phyloP scores from a whole-genome alignment of 2,797 vertebrate species.

The Prionace glauca region DNA sequence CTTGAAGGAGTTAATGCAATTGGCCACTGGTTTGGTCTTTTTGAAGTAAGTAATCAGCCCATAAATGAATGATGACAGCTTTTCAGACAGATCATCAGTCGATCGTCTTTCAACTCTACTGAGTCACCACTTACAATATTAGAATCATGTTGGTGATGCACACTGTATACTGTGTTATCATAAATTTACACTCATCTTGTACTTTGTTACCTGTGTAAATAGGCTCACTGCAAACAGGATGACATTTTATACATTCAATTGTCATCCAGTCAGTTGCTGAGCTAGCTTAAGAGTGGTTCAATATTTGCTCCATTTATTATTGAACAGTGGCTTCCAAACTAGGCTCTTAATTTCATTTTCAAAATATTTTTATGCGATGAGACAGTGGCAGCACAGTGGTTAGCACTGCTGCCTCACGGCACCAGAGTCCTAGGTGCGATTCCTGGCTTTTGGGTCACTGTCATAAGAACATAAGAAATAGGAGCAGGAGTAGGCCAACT shows the following conservation, averaged over 20 bases:
- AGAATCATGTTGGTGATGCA: background rate
- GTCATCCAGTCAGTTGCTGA: background rate
- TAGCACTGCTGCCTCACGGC: no score
- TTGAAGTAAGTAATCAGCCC: background rate
- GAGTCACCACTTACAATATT: background rate
- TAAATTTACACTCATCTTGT: background rate
- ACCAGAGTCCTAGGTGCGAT: no score
- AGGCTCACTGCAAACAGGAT: background rate
- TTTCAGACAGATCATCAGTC: background rate
- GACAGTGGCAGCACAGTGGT: no score
- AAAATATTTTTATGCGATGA: background rate
- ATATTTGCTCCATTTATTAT: background rate
- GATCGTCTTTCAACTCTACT: background rate
- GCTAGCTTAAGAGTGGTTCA: background rate
- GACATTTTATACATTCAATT: background rate
- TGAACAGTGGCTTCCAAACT: background rate
- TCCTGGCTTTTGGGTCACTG: no score
- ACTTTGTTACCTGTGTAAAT: background rate
- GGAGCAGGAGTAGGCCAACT: no score
- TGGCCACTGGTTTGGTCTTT: background rate
- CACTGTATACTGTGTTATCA: background rate
- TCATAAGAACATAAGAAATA: no score
- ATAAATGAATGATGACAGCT: background rate
- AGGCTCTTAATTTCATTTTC: background rate
- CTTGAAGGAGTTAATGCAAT: slow-evolving; percentile 4